A percentile compares a stretch with the other conserved stretches of the same genome.
These are phyloP conservation scores for Phalacrocorax aristotelis DNA, from an alignment of 2,113 vertebrate genomes.

Conservation along the genomic window DNA sequence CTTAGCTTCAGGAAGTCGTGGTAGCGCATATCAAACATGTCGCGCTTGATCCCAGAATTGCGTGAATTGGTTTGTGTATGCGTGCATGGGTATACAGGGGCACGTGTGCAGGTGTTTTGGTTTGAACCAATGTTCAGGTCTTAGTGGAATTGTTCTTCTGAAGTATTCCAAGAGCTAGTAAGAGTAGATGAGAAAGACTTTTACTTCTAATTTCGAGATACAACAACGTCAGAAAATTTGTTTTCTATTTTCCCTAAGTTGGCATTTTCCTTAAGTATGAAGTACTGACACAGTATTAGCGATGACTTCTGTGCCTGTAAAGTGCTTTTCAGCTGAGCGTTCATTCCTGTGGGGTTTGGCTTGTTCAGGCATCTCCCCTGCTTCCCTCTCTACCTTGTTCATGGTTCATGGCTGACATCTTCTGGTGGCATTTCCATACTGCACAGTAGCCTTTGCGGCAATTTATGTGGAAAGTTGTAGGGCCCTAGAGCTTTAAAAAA, in stretches of 20 bases:
- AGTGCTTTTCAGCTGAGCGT: not conserved
- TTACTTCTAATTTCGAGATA: not conserved
- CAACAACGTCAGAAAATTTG: not conserved
- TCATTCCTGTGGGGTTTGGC: not conserved
- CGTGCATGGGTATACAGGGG: fast-evolving
- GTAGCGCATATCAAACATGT: not conserved
- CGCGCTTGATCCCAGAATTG: not conserved
- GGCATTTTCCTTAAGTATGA: not conserved
- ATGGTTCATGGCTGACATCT: slow-evolving; percentile 69
- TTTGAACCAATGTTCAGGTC: not conserved
- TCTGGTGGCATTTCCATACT: slow-evolving; percentile 50
- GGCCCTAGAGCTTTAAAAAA: too few relatives aligned
- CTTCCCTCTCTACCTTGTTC: not conserved
- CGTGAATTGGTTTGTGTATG: not conserved
- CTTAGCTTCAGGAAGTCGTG: not conserved
- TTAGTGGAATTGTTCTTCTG: not conserved
- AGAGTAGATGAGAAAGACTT: not conserved
- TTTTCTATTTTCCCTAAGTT: not conserved
- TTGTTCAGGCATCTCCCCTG: not conserved
- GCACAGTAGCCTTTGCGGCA: not conserved
- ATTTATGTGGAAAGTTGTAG: fast-evolving
- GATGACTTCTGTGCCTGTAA: too few relatives aligned
- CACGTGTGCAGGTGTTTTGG: fast-evolving
- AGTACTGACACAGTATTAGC: not conserved
- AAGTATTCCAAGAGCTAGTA: not conserved